Evolutionary conservation across 2,797 vertebrate genomes (phyloP), one percentile per base, ranked within the genome.

Genomic region (Lemur catta): DNA sequence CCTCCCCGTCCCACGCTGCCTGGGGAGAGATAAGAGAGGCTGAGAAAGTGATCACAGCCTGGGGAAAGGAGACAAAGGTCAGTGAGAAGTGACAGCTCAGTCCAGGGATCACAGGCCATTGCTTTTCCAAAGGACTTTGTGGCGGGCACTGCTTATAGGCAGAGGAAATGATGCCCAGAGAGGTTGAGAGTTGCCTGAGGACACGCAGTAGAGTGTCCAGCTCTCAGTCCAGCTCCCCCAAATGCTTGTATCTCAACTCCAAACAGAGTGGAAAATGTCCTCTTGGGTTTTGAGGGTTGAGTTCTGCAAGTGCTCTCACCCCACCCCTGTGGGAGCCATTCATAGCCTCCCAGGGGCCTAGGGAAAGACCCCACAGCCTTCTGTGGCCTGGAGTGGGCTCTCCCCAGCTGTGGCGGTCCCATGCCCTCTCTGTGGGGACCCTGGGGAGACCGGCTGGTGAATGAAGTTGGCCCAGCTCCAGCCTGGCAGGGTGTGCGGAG

Each of bases 11-110:
- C 92, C 75, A 95, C 69, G 6, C 26, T 15, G 33, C 57, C 63
- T 46, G 2, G n/a, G 50, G 15, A 61, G 93, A 90, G 96, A 97
- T 94, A 95, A 96, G 93, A 61, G 65, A 89, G 74, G 86, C 92
- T 96, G 97, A 97, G 96, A 96, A 95, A 97, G 91, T 33, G 82
- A 72, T 75, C 52, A 28, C 61, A 90, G 94, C 89, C 94, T 48
- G 0, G 48, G 94, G 86, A 43, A 57, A 91, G 79, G 71, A 84
- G 92, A 86, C 50, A 67, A 75, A 93, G 59, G 6, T 93, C 17
- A 9, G 18, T 28, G 76, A 48, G 90, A 81, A 76, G 69, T 8
- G 65, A 78, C 0, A 5, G 12, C 91, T 91, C 82, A 33, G 30
- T 43, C 65, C 10, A 52, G 76, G 46, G 38, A 84, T 48, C 5